phyloP scores from a whole-genome alignment of 2,797 vertebrate genomes.

The Luscinia luscinia region DNA sequence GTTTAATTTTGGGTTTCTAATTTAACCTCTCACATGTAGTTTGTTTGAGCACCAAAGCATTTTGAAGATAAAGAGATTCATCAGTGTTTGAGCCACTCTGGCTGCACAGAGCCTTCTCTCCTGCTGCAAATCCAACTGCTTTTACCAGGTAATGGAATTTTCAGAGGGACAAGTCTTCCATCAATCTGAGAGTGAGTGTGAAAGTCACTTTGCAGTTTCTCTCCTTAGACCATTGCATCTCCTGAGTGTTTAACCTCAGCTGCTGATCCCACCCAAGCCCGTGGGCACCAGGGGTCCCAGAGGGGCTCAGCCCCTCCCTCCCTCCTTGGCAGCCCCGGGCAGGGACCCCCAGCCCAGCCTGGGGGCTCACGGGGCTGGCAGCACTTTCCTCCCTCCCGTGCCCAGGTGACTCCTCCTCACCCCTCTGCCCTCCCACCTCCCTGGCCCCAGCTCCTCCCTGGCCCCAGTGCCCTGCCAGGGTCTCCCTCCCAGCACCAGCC shows the following conservation, averaged over 20 bases:
- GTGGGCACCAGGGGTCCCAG: not conserved
- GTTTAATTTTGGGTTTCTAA: conserved; percentile 27
- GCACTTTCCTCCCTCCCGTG: not conserved
- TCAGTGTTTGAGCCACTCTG: not conserved
- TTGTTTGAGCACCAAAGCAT: not conserved
- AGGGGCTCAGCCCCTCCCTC: not conserved
- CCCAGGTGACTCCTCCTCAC: not conserved
- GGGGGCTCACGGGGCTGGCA: not conserved
- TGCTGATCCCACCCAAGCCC: not conserved
- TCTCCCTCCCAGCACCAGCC: not conserved
- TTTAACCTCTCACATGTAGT: not conserved
- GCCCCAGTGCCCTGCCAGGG: not conserved
- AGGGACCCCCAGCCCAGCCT: accelerated
- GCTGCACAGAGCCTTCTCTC: not conserved
- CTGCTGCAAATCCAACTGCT: not conserved
- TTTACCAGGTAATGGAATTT: not conserved
- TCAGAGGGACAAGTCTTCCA: not conserved
- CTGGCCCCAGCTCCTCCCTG: not conserved
- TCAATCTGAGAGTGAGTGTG: not conserved
- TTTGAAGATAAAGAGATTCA: not conserved
- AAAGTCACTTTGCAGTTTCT: not conserved
- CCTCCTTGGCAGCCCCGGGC: not conserved
- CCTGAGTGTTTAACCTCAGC: not conserved
- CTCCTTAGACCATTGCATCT: accelerated
- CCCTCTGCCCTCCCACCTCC: not conserved